Conservation (phyloP, 2,888 invertebrate genomes). For the Oasisia sp. region DNA sequence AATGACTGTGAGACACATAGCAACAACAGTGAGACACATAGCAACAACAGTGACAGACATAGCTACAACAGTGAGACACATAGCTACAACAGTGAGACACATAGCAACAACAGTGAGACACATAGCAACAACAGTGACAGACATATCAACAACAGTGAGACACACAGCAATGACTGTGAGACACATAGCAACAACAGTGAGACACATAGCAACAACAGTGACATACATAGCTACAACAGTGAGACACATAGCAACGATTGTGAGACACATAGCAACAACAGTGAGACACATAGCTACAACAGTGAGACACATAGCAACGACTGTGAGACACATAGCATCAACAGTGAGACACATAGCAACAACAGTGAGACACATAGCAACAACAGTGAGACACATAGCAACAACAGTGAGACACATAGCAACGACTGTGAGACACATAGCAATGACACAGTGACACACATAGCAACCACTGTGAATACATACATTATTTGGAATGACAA, state of each 20-base stretch:
- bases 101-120: not conserved
- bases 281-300: not conserved
- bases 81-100: not conserved
- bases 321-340: not conserved
- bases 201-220: not conserved
- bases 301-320: not conserved
- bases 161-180: not conserved
- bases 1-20: not conserved
- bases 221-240: not conserved
- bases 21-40: not conserved
- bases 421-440: not conserved
- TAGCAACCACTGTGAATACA: not conserved
- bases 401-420: not conserved
- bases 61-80: too few species aligned
- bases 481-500: too few species aligned
- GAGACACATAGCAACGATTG: not conserved
- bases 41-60: not conserved
- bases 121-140: not conserved
- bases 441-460: not conserved
- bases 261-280: not conserved
- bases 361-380: not conserved
- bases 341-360: not conserved
- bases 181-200: not conserved
- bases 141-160: not conserved
- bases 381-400: not conserved